Base-by-base conservation (phyloP, 2,113 vertebrate species). In the Burhinus oedicnemus region DNA sequence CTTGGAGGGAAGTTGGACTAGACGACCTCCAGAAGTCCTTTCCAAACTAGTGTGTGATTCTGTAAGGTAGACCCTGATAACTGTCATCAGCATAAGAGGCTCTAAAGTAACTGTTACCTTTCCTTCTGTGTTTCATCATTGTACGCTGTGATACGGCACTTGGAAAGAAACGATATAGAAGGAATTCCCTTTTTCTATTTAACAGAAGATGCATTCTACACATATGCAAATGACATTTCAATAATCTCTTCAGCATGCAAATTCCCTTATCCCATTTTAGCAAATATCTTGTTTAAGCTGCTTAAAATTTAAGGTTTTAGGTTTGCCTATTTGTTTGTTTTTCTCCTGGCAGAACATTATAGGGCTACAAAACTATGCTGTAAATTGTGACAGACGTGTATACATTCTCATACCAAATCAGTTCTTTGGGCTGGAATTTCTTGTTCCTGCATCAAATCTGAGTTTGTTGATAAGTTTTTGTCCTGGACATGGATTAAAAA, bases 221-320 rank as follows among this genome's bases (percentile, higher is more conserved):
- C 75, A 91, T 68, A 87, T 42, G 80, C 71, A 95, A 93, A 84
- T 83, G 29, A 51, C 11, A 66, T 83, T 97, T 90, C 94, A 92
- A 40, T 96, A 80, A 79, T 93, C n/a, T 25, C 61, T 74, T 94
- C 19, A 87, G 87, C 75, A 79, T 91, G 87, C 75, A 91, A 95
- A 95, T 83, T 90, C 55, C n/a, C 44, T 80, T 93, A 94, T 83
- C 64, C 91, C 51, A 80, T 91, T 95, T 94, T 75, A 87, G 66
- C 32, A 93, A 95, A 85, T 90, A 93, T 23, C 58, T 86, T 72
- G 38, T 77, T 87, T 83, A 95, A 95, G 91, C 84, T 86, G 62
- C 87, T 96, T 95, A 83, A 91, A 96, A 93, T 93, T 32, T 79
- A 83, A 89, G 74, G 55, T 2, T 97, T 96, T 82, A 74, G 32